Base-by-base conservation (phyloP, 1,140 invertebrate genomes). In the Bombus balteatus region DNA sequence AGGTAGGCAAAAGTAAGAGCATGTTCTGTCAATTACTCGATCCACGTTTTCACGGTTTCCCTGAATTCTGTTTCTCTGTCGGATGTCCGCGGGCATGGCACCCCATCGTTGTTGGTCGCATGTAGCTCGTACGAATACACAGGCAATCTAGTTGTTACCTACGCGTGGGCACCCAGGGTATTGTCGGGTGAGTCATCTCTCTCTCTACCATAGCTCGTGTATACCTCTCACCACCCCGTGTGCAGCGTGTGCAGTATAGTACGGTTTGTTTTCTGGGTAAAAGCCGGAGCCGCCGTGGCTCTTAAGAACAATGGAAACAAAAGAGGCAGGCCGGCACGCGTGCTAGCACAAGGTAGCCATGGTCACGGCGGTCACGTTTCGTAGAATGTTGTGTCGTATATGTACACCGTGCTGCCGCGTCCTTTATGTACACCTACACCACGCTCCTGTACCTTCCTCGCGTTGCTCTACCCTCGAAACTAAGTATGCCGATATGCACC, bases 311-410 rank as follows among this genome's bases (percentile, higher is more conserved):
- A 93, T 93, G 90, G 92, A 92, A 90, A 93, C 93, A 91, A 92
- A 93, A 93, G 92, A 87, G 89, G 86, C 90, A 76, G 86, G 81
- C 85, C 47, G 81, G 86, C 88, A 90, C 85, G 91, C 83, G 89
- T 85, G 88, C 88, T 85, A 89, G 80, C 87, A 76, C 76, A 88
- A 84, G 86, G 89, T 89, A 89, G 90, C 85, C 88, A 89, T 91
- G 90, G 92, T 89, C 92, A 92, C 90, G 90, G 74, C 84, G 92
- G 92, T 93, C 92, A 93, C 92, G 92, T 93, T 93, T 92, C 91
- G 83, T 71, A 75, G 89, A 89, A 92, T 76, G 87, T 88, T 70
- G 37, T 76, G 85, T 83, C 79, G 85, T 73, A 65, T 89, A 89
- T 78, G 81, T 85, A 84, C 62, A 81, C 43, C 75, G 34, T 32